Evolutionary conservation across 2,113 vertebrate genomes (phyloP).

Genomic region (Oreochromis niloticus): DNA sequence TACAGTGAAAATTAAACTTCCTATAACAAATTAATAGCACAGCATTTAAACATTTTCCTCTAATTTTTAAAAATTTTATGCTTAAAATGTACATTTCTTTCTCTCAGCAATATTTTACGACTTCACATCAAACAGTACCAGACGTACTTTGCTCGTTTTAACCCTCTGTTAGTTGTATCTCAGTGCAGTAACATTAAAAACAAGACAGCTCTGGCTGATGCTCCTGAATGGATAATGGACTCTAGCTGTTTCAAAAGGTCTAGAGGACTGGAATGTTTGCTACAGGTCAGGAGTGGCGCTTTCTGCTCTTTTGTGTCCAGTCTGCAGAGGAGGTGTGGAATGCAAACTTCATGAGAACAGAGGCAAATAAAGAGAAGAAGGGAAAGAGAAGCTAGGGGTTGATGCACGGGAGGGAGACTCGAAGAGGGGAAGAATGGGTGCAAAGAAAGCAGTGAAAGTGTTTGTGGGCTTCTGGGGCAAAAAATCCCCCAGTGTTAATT

Average conservation of each 20-base stretch:
- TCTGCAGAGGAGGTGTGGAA: conserved; percentile 76
- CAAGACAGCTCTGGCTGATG: background rate
- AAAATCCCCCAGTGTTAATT: background rate
- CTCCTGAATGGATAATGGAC: conserved; percentile 1
- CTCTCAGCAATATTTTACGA: background rate
- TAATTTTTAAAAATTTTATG: accelerated
- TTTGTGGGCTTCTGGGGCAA: background rate
- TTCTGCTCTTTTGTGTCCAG: conserved; percentile 71
- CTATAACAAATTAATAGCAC: background rate
- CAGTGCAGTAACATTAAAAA: background rate
- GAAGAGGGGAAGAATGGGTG: background rate
- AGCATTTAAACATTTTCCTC: background rate
- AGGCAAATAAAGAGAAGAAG: conserved; percentile 22
- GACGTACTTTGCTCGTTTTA: background rate
- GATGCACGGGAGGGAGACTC: background rate
- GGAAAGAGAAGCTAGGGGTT: conserved; percentile 32
- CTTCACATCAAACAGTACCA: background rate
- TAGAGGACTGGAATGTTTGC: conserved; percentile 67
- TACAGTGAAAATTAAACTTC: background rate
- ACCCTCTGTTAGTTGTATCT: background rate
- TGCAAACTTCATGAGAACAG: conserved; percentile 70
- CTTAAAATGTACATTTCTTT: background rate
- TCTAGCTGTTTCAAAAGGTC: conserved; percentile 14
- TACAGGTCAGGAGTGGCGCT: conserved; percentile 59
- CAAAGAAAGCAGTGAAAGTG: background rate